These are phyloP conservation scores for Paratrypauchen microcephalus DNA, from an alignment of 2,797 vertebrate genomes.

Conservation along the genomic window DNA sequence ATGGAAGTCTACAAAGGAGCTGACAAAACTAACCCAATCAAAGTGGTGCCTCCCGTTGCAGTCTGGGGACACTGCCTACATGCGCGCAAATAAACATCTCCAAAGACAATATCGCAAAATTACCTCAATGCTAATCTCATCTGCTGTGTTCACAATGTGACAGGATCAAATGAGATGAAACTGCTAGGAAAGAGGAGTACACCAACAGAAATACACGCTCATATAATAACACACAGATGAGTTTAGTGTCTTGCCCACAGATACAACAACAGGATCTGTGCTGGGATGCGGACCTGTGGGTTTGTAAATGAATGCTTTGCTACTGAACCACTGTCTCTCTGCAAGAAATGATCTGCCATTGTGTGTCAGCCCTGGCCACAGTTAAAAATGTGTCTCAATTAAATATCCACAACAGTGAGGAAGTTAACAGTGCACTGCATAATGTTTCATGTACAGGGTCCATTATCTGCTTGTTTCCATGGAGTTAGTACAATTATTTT, in stretches of 20 bases:
- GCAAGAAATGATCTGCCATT: not conserved
- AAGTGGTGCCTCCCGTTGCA: slow-evolving; percentile 19
- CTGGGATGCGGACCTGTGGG: not conserved
- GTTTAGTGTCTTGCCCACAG: not conserved
- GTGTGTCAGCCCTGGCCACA: not conserved
- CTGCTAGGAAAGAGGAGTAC: not conserved
- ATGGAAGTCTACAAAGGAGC: slow-evolving; percentile 32
- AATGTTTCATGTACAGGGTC: not conserved
- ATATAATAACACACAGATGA: not conserved
- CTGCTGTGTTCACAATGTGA: slow-evolving; percentile 4
- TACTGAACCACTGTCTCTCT: not conserved
- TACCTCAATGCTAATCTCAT: slow-evolving; percentile 8
- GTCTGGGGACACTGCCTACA: slow-evolving; percentile 11
- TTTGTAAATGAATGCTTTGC: not conserved
- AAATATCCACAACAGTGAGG: not conserved
- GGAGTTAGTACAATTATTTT: no score
- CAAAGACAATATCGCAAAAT: not conserved
- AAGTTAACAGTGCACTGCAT: not conserved
- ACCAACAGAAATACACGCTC: not conserved
- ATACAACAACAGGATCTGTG: not conserved
- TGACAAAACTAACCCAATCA: slow-evolving; percentile 43
- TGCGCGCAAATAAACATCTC: not conserved
- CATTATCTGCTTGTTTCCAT: no score
- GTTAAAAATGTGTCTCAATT: not conserved
- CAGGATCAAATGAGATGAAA: not conserved